Base-by-base conservation (phyloP, 1,140 invertebrate species). In the Drosophila eugracilis region DNA sequence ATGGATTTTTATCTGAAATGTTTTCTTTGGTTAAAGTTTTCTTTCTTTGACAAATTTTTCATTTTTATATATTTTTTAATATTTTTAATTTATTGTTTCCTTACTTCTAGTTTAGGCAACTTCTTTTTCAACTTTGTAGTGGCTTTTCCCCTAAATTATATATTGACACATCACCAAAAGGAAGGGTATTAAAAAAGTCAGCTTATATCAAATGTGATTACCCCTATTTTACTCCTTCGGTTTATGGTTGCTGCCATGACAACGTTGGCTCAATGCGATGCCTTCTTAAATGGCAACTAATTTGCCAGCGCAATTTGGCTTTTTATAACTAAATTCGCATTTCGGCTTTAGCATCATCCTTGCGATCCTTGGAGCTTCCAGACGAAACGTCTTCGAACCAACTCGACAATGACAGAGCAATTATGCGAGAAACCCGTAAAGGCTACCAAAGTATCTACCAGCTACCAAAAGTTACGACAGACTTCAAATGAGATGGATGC, bases 291-390 rank as follows among this genome's bases (percentile, higher is more conserved):
- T 85, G 81, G 80, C 80, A 80, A 86, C 80, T 85, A 80, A 85
- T 86, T 84, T 85, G 81, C 62, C 65, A 80, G 72, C 66, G 81
- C 81, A 85, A 80, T 85, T 85, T 86, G 67, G 67, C 73, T 74
- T 85, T 85, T 85, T 85, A 85, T 86, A 85, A 85, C 80, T 86
- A 86, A 85, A 85, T 86, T 85, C 72, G 80, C 73, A 55, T 76
- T 84, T 74, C 37, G 57, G 52, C 53, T 30, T 37, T 24, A 17
- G 22, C 10, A 15, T 22, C 41, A 37, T 52, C 22, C 37, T 7
- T 24, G 39, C 21, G 36, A 3, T 77, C 41, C 41, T 55, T 30
- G 54, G n/a, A n/a, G 55, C 70, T 69, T 48, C 65, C 49, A n/a
- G n/a, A 34, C 41, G 72, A 39, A 17, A 59, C 39, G 60, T 47